phyloP scores from a whole-genome alignment of 2,888 invertebrate genomes.

The Drosophila nr. medialis region DNA sequence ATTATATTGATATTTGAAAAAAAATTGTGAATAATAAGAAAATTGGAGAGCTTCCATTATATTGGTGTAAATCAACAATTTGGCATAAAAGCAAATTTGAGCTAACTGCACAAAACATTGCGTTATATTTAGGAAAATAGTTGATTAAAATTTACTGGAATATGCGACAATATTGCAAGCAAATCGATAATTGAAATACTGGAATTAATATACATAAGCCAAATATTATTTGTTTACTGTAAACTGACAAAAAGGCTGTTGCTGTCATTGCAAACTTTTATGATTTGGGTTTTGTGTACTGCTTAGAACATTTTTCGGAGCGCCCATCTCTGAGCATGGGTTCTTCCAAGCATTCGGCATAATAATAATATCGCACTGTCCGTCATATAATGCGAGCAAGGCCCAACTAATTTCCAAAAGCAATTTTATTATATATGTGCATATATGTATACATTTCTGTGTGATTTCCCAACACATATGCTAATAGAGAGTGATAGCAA shows the following conservation, averaged over 20 bases:
- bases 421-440: constrained; percentile 59
- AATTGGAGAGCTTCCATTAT: too few species aligned
- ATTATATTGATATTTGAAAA: not conserved
- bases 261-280: not conserved
- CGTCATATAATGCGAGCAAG: constrained; percentile 61
- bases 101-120: not conserved
- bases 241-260: not conserved
- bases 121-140: not conserved
- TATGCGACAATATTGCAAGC: not conserved
- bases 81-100: not conserved
- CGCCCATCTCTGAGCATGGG: constrained; percentile 2
- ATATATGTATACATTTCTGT: constrained; percentile 31
- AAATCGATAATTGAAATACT: not conserved
- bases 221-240: not conserved
- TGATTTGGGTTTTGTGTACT: not conserved
- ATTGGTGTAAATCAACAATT: not conserved
- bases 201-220: not conserved
- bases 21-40: not conserved
- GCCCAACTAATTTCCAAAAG: constrained; percentile 77
- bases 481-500: not conserved
- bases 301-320: not conserved
- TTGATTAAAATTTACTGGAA: not conserved
- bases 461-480: constrained; percentile 15
- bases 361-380: constrained; percentile 1
- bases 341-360: constrained; percentile 2